These are phyloP conservation scores for Phalacrocorax aristotelis DNA, from an alignment of 2,113 vertebrate genomes.

Conservation along the genomic window DNA sequence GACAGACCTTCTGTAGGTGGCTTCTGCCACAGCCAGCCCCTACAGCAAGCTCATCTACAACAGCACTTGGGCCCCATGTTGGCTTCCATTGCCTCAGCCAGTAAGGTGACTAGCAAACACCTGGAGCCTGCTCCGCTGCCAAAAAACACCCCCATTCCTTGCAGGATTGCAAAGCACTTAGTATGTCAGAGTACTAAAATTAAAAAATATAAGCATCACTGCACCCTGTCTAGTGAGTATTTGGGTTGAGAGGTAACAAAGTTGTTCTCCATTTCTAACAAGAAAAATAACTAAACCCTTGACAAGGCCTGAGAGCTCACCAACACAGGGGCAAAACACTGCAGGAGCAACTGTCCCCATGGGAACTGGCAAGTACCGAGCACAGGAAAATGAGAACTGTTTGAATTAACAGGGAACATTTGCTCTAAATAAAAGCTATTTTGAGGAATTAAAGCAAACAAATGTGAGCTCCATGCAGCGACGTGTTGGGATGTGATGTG, in stretches of 20 bases:
- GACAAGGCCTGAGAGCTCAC: constrained; percentile 30
- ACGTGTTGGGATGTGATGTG: constrained; percentile 53
- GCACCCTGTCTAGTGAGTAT: neutral
- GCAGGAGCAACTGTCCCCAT: constrained; percentile 47
- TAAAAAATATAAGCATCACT: neutral
- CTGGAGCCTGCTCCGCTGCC: neutral
- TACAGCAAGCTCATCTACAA: neutral
- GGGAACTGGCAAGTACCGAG: constrained; percentile 42
- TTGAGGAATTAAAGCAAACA: constrained; percentile 72
- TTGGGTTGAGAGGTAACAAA: constrained; percentile 4
- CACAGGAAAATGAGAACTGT: constrained; percentile 46
- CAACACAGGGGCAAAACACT: constrained; percentile 27
- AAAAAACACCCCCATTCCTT: neutral
- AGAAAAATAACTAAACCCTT: constrained; percentile 34
- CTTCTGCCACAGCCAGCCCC: neutral
- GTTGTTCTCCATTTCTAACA: constrained; percentile 1
- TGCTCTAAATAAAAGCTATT: constrained; percentile 73
- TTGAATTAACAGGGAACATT: constrained; percentile 65
- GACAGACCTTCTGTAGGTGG: neutral
- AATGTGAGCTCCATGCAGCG: constrained; percentile 56
- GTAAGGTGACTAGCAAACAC: neutral
- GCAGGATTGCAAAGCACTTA: neutral
- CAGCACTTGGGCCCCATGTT: accelerated
- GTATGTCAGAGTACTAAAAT: neutral
- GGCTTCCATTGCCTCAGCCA: neutral